Conservation (phyloP, 1,140 invertebrate genomes). For the Microplitis demolitor region DNA sequence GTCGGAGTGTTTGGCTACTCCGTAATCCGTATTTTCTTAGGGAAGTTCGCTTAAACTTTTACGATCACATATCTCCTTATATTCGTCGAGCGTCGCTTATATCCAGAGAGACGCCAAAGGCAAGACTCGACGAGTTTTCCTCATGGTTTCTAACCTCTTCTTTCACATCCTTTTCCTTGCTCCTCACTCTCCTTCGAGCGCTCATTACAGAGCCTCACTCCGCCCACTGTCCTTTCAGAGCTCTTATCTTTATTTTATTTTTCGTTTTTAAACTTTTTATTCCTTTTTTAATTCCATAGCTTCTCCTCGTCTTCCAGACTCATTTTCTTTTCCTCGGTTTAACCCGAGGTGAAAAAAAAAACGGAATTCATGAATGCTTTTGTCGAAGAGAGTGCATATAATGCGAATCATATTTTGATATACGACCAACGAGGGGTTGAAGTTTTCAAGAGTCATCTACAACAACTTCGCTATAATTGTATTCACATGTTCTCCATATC, state of each 20-base stretch:
- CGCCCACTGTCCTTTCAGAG: constrained; percentile 28
- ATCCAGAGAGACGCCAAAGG: constrained; percentile 32
- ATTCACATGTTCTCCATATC: constrained; percentile 34
- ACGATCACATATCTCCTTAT: constrained; percentile 49
- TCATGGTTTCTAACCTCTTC: constrained; percentile 27
- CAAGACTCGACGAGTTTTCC: constrained; percentile 45
- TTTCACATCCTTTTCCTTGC: constrained; percentile 7
- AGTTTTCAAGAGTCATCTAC: neutral
- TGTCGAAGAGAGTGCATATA: neutral
- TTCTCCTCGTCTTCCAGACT: constrained; percentile 18
- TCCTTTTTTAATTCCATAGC: neutral
- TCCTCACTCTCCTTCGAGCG: constrained; percentile 19
- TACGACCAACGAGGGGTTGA: neutral
- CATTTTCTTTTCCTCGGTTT: constrained; percentile 27
- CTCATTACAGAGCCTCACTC: constrained; percentile 19
- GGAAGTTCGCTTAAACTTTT: constrained; percentile 47
- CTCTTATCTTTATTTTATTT: constrained; percentile 23
- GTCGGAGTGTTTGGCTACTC: constrained; percentile 26
- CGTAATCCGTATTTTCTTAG: constrained; percentile 58
- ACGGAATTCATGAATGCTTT: neutral
- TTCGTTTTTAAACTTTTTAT: neutral
- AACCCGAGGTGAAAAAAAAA: constrained; percentile 36
- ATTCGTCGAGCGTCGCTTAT: constrained; percentile 20
- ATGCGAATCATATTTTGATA: neutral
- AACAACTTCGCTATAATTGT: constrained; percentile 34